These are phyloP conservation scores for Peromyscus maniculatus DNA, from an alignment of 2,113 vertebrate genomes.

Conservation along the genomic window DNA sequence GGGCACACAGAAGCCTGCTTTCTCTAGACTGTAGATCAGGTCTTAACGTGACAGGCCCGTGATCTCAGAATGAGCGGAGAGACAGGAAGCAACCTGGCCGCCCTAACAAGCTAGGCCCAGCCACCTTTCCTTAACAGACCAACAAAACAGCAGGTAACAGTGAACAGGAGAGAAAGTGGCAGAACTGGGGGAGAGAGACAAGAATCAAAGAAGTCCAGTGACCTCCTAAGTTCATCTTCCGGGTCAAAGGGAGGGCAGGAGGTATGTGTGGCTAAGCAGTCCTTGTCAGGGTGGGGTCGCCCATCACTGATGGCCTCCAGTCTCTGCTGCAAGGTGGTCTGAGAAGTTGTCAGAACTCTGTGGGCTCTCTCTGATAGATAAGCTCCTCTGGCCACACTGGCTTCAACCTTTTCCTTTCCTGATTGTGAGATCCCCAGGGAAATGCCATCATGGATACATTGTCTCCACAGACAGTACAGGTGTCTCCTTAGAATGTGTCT, in stretches of 20 bases:
- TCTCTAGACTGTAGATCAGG: not conserved
- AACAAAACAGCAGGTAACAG: not conserved
- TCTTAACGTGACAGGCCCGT: not conserved
- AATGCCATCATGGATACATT: not conserved
- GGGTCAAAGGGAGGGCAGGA: no score
- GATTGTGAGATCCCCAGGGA: not conserved
- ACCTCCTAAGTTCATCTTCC: not conserved
- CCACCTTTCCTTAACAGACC: no score
- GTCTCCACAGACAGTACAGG: not conserved
- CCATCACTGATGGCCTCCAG: not conserved
- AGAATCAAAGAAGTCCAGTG: not conserved
- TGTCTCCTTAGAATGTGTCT: not conserved
- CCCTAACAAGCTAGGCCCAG: no score
- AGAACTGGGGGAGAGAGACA: not conserved
- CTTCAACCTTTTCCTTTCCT: no score
- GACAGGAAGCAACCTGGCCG: not conserved
- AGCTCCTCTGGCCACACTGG: not conserved
- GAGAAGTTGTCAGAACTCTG: not conserved
- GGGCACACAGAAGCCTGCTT: not conserved
- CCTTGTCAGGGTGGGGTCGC: not conserved
- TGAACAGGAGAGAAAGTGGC: not conserved
- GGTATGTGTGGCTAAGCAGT: not conserved
- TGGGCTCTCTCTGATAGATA: not conserved
- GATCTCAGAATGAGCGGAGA: not conserved
- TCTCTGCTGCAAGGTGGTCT: not conserved